These are phyloP conservation scores for Crotalus helleri DNA, from an alignment of 2,113 vertebrate genomes.

Conservation along the genomic window DNA sequence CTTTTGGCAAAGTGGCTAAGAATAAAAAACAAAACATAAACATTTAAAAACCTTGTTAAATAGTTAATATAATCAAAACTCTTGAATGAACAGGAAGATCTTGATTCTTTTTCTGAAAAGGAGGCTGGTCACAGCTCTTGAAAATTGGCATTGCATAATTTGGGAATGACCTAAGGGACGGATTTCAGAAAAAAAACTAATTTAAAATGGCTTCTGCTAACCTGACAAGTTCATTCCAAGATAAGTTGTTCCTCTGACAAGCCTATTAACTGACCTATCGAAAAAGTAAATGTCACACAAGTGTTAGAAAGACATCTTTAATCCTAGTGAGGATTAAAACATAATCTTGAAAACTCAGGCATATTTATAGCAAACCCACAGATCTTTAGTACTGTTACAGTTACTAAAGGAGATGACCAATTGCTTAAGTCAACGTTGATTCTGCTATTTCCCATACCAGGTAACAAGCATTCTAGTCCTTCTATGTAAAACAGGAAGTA, in stretches of 20 bases:
- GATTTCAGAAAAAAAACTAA: background rate
- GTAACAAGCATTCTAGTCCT: background rate
- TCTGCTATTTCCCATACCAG: background rate
- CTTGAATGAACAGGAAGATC: background rate
- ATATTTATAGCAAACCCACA: background rate
- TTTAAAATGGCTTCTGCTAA: background rate
- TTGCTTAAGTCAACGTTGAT: background rate
- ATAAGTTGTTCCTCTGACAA: background rate
- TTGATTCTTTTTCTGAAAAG: background rate
- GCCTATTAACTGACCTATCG: background rate
- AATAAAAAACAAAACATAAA: background rate
- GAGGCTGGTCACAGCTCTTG: background rate
- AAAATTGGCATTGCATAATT: background rate
- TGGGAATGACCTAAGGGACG: background rate
- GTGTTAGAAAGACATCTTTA: background rate
- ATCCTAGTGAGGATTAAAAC: background rate
- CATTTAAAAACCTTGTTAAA: background rate
- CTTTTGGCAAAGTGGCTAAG: background rate
- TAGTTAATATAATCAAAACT: background rate
- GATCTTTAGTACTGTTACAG: background rate
- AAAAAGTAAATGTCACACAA: background rate
- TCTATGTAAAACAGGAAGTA: background rate
- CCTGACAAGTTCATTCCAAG: background rate
- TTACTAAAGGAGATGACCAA: background rate
- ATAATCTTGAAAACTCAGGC: background rate